phyloP scores from a whole-genome alignment of 2,113 vertebrate genomes.

The Menura novaehollandiae region DNA sequence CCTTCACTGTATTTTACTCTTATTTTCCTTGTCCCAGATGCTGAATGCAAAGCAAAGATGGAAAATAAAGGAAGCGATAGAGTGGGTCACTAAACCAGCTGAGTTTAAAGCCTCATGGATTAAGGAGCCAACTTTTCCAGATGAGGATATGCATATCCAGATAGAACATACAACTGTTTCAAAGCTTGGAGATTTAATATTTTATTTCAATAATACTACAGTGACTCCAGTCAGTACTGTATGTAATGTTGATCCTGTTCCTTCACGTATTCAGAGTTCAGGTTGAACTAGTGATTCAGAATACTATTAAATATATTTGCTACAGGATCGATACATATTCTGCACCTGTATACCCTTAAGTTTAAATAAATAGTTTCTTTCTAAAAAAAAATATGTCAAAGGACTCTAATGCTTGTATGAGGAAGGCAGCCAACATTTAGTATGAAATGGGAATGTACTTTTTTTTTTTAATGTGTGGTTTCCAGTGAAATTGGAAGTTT shows the following conservation, averaged over 20 bases:
- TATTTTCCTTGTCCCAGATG: slow-evolving; percentile 70
- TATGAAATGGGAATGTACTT: background rate
- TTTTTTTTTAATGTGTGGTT: background rate
- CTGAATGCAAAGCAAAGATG: slow-evolving; percentile 83
- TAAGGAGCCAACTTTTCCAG: slow-evolving; percentile 81
- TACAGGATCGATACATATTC: background rate
- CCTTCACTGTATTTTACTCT: background rate
- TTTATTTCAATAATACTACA: background rate
- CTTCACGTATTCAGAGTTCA: background rate
- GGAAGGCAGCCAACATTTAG: background rate
- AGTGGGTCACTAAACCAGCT: slow-evolving; percentile 74
- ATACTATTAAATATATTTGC: background rate
- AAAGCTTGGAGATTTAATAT: slow-evolving; percentile 54
- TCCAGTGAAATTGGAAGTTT: background rate
- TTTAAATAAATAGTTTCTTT: background rate
- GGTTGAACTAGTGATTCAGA: background rate
- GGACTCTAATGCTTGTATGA: background rate
- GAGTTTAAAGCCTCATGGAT: slow-evolving; percentile 81
- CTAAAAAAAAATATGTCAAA: background rate
- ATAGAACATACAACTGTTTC: slow-evolving; percentile 77
- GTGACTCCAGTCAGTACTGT: background rate
- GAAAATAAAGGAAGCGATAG: slow-evolving; percentile 78
- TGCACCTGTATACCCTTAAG: background rate
- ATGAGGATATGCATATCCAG: slow-evolving; percentile 69
- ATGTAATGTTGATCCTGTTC: background rate